Conservation (phyloP, 2,888 invertebrate genomes). For the Conomelus anceps region DNA sequence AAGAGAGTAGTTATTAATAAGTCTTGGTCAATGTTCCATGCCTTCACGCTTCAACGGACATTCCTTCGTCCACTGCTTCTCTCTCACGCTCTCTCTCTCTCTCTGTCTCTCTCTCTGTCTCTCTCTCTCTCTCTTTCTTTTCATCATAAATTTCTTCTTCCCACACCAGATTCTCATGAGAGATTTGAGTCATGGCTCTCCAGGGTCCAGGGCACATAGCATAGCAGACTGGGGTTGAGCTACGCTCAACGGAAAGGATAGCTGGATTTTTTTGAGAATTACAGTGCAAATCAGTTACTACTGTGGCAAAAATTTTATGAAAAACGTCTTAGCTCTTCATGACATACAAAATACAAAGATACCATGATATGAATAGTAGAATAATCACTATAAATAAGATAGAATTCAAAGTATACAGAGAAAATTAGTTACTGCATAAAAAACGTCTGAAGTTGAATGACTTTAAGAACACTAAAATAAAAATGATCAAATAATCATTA, state of each 20-base stretch:
- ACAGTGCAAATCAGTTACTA: not conserved
- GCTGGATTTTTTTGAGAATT: not conserved
- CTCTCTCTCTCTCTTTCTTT: too few species aligned
- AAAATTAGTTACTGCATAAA: too few species aligned
- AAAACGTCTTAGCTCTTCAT: too few species aligned
- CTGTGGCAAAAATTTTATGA: too few species aligned
- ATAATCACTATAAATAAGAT: too few species aligned
- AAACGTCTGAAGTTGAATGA: too few species aligned
- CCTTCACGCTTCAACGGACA: not conserved
- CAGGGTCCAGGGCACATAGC: not conserved
- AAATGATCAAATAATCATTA: too few species aligned
- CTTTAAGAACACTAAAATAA: too few species aligned
- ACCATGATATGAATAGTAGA: too few species aligned
- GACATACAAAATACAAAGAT: too few species aligned
- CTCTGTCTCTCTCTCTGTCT: not conserved
- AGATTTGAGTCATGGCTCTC: not conserved
- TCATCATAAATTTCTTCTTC: not conserved
- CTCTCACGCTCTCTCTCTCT: not conserved
- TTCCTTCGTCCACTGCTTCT: not conserved
- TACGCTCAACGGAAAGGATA: not conserved
- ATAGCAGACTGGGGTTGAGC: not conserved
- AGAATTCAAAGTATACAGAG: too few species aligned
- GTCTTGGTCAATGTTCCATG: not conserved
- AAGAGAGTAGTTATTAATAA: conserved; percentile 5
- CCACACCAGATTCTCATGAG: not conserved